Evolutionary conservation across 2,888 invertebrate species (phyloP).

Genomic region (Aleiodes testaceus): DNA sequence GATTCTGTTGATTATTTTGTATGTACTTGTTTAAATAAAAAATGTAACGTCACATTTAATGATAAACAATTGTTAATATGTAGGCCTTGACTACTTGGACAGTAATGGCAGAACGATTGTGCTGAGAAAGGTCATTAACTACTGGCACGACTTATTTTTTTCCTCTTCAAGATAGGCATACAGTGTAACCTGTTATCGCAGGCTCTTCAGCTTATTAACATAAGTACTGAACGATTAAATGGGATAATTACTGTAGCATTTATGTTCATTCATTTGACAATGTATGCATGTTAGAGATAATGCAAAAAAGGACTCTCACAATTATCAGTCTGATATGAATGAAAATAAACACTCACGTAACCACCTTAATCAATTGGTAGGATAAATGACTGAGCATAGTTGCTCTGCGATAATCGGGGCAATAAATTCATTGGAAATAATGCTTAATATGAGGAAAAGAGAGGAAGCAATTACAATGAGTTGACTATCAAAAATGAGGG

Average conservation of each 20-base stretch:
- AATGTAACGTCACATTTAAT: neutral
- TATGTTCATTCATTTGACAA: slow-evolving; percentile 5
- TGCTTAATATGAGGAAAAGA: slow-evolving; percentile 15
- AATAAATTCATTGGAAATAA: neutral
- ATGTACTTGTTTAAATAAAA: neutral
- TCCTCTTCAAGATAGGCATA: neutral
- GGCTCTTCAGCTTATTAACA: neutral
- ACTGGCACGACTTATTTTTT: slow-evolving; percentile 14
- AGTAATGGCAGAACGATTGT: slow-evolving; percentile 2
- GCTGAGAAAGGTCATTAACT: slow-evolving; percentile 15
- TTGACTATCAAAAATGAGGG: slow-evolving; percentile 10
- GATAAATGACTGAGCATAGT: slow-evolving; percentile 16
- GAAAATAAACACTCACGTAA: slow-evolving; percentile 8
- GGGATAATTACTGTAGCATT: slow-evolving; percentile 19
- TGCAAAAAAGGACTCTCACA: neutral
- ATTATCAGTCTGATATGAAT: slow-evolving; percentile 12
- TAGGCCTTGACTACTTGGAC: neutral
- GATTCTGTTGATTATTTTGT: too few species aligned
- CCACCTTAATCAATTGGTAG: too few species aligned
- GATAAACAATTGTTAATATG: slow-evolving; percentile 1
- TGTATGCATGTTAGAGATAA: neutral
- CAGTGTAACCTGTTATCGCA: slow-evolving; percentile 4
- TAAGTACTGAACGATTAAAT: slow-evolving; percentile 23
- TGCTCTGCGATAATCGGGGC: neutral
- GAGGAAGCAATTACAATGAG: slow-evolving; percentile 28